Evolutionary conservation across 2,113 vertebrate species (phyloP), one percentile per base, ranked within the genome.

Genomic region (Brienomyrus brachyistius): DNA sequence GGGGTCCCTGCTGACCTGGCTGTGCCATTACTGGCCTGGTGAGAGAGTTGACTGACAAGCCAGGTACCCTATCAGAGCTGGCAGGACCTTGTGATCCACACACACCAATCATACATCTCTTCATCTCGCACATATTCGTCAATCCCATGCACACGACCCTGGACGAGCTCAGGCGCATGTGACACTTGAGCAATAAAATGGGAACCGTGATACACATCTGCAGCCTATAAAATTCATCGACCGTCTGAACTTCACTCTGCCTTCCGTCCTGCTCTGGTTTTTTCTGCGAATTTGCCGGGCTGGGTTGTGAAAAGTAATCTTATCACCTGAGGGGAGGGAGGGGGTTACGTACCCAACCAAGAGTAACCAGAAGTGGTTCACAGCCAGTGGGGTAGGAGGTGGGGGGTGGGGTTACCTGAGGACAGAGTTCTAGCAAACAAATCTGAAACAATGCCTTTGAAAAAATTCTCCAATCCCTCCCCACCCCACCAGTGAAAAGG

Each of bases 401-500:
- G 27, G 66, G 31, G 11, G 35, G 27, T 0, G 35, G 74, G 5
- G 70, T 80, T 35, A 43, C 4, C 74, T 43, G 15, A 43, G 31
- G 35, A 80, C 74, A 80, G 11, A 40, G 35, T 84, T 23, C 23
- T 84, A 47, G 21, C 82, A 87, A 84, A 21, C 15, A 31, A 31
- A 89, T 87, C 5, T 7, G 35, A 47, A 90, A 85, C 86, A 48
- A 88, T 89, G 51, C 59, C 74, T 31, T 54, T 91, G 90, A 92
- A 92, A 92, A 92, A 56, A 90, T 47, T 4, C 40, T 15, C 88
- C 66, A 56, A 91, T 27, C 7, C 23, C 23, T 11, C 66, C n/a
- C 9, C 59, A 27, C 13, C 31, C 70, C 70, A 11, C n/a, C 59
- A 27, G n/a, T n/a, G 15, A 77, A 77, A 40, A 40, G 31, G 13